These are phyloP conservation scores for Callyntrura guangdongensis DNA, from an alignment of 2,888 invertebrate species.

Conservation along the genomic window DNA sequence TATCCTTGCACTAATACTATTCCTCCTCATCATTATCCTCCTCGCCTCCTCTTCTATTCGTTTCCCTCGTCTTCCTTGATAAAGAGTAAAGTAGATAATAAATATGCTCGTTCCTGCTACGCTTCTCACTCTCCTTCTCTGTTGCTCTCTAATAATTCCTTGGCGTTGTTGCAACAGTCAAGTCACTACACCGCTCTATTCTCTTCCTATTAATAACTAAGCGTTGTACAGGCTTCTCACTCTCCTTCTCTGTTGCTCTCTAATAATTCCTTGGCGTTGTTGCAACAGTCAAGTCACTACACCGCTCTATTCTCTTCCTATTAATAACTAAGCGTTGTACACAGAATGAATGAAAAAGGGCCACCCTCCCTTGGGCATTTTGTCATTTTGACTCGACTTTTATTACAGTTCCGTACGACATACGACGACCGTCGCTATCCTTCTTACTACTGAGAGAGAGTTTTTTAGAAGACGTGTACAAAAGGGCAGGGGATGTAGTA, in stretches of 20 bases:
- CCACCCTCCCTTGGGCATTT: slow-evolving; percentile 69
- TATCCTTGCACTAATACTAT: too few relatives aligned
- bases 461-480: slow-evolving; percentile 48
- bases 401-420: slow-evolving; percentile 50
- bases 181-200: neutral
- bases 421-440: slow-evolving; percentile 3
- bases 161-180: too few relatives aligned
- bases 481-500: neutral
- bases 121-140: neutral
- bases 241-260: neutral
- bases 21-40: too few relatives aligned
- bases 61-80: neutral
- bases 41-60: too few relatives aligned
- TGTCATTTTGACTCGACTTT: slow-evolving; percentile 71
- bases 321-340: neutral
- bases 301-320: neutral
- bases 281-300: too few relatives aligned
- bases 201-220: neutral
- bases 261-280: too few relatives aligned
- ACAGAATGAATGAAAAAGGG: slow-evolving; percentile 37
- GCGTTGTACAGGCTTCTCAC: neutral
- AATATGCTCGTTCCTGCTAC: neutral
- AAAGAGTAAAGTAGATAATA: neutral
- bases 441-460: neutral
- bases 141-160: slow-evolving; percentile 16